Base-by-base conservation (phyloP, 1,140 invertebrate species). In the Hypsibius dujardini region DNA sequence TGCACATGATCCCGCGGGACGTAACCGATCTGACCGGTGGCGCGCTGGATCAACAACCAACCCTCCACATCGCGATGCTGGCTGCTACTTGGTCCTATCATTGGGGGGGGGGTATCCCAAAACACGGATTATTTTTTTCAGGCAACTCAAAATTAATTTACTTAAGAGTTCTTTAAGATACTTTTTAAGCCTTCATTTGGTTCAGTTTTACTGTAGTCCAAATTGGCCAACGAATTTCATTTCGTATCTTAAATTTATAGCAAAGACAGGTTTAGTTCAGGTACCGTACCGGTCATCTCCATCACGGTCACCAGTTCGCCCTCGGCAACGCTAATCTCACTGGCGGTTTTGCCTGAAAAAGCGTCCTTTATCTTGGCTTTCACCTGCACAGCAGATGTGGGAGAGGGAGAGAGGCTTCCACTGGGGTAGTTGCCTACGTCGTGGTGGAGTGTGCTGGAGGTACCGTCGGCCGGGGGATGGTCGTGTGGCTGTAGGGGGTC, bases 1-100 rank as follows among this genome's bases (percentile, higher is more conserved):
- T 56, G 7, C 50, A 56, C 50, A 56, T 67, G 12, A 67, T 15
- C 62, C 12, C 42, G 12, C 3, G 62, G 62, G 7, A 67, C 42
- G 42, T 67, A 67, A 3, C 62, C 62, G 62, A 67, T 42, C 42
- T 67, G 62, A 67, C 62, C 62, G 12, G 62, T 15, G 42, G 62
- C 42, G 3, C 45, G 12, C 42, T 42, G 12, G 3, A 67, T 45
- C 62, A 67, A 42, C 62, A 42, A 67, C 62, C 62, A 67, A 15
- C 62, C 62, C 3, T 67, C 62, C 12, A 7, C 42, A 3, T 45
- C 42, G 12, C 62, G 12, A 7, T 3, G 3, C 12, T 42, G 12
- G 7, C 28, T 28, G 28, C 28, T 28, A 28, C 28, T 28, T 28
- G 28, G 28, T 28, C 28, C 28, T 28, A 28, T 28, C 28, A 28